Conservation (phyloP, 2,888 invertebrate species). For the Sesia bembeciformis region DNA sequence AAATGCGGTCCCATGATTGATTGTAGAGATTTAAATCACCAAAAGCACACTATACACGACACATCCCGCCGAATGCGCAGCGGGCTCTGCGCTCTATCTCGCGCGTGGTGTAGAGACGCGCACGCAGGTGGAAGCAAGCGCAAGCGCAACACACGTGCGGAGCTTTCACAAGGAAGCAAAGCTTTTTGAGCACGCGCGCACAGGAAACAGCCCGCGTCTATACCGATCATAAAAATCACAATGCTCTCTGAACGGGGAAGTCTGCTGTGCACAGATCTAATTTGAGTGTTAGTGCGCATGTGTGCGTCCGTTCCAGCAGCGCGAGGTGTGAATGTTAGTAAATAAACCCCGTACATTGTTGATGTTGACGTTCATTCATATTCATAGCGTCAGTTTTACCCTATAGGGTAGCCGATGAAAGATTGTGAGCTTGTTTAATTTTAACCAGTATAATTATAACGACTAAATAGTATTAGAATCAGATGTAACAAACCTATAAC, state of each 20-base stretch:
- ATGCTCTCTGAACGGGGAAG: constrained; percentile 20
- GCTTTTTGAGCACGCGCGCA: constrained; percentile 35
- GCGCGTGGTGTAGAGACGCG: constrained; percentile 25
- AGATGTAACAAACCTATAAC: no score
- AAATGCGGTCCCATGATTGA: constrained; percentile 64
- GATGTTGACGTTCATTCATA: constrained; percentile 50
- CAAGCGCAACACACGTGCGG: constrained; percentile 47
- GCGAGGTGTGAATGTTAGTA: constrained; percentile 61
- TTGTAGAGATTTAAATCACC: constrained; percentile 17
- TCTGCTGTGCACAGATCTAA: constrained; percentile 36
- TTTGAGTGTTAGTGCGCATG: constrained; percentile 38
- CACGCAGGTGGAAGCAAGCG: constrained; percentile 49
- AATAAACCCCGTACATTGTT: constrained; percentile 51
- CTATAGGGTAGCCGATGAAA: no score
- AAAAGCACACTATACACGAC: constrained; percentile 48
- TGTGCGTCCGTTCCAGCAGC: constrained; percentile 39
- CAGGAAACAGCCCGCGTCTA: constrained; percentile 30
- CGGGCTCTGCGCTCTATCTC: constrained; percentile 34
- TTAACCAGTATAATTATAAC: no score
- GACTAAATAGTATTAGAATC: no score
- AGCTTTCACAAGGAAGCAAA: constrained; percentile 46
- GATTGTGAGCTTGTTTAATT: no score
- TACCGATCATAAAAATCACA: neutral
- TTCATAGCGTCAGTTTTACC: constrained; percentile 14
- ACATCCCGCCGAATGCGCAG: constrained; percentile 60